A percentile compares a stretch with the other conserved stretches of the same genome.
phyloP scores from a whole-genome alignment of 2,113 vertebrate genomes.

The Corythornis vintsioides region DNA sequence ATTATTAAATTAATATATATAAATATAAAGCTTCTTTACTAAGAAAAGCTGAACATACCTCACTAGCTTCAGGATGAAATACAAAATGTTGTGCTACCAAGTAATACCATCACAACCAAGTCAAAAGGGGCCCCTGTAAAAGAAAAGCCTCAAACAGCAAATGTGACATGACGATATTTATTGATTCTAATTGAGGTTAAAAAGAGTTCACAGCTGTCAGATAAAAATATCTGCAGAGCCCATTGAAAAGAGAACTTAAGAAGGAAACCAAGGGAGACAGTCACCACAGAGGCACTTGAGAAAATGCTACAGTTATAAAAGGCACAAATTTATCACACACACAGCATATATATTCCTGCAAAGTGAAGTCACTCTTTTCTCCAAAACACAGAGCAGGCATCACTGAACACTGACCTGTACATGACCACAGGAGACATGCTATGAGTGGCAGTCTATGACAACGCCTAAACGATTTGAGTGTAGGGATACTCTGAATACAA shows the following conservation, averaged over 20 bases:
- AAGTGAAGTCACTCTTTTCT: constrained; percentile 44
- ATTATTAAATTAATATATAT: too few species aligned
- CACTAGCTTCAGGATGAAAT: background rate
- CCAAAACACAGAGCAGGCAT: constrained; percentile 51
- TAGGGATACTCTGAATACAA: background rate
- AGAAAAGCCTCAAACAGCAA: constrained; percentile 8
- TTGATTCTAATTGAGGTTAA: constrained; percentile 58
- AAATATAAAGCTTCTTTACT: background rate
- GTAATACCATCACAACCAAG: background rate
- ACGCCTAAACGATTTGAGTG: background rate
- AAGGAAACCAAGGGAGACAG: constrained; percentile 56
- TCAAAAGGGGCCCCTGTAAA: background rate
- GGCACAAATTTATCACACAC: constrained; percentile 68
- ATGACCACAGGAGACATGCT: constrained; percentile 20
- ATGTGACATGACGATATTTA: constrained; percentile 58
- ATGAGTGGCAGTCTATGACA: constrained; percentile 11
- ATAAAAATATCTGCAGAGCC: constrained; percentile 62
- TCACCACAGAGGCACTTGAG: constrained; percentile 74
- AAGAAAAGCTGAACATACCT: background rate
- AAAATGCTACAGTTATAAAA: constrained; percentile 71
- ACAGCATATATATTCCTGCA: constrained; percentile 58
- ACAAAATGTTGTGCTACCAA: background rate
- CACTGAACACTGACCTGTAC: constrained; percentile 46
- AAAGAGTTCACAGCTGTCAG: constrained; percentile 65
- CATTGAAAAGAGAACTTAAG: constrained; percentile 45